Percentiles rank a stretch among this genome's conserved stretches.
phyloP scores from a whole-genome alignment of 2,797 vertebrate genomes.

The Nasua narica region DNA sequence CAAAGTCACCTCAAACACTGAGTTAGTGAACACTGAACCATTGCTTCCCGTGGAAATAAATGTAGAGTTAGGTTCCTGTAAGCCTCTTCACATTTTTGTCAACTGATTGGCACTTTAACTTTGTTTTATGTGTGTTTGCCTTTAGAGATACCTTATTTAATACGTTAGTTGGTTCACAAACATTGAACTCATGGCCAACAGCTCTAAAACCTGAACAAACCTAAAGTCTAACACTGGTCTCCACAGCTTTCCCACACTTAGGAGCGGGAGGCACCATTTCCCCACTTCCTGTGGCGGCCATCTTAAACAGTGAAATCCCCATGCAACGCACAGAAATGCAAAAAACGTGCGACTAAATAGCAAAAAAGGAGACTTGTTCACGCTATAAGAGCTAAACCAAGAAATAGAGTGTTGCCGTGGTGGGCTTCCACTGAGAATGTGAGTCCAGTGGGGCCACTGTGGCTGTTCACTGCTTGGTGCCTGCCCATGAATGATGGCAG shows the following conservation, averaged over 20 bases:
- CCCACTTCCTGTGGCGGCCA: too few species aligned
- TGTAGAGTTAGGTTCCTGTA: not conserved
- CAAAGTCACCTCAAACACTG: not conserved
- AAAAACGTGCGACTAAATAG: not conserved
- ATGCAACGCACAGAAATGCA: not conserved
- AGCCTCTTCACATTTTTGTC: not conserved
- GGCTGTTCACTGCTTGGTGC: not conserved
- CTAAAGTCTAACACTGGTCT: not conserved
- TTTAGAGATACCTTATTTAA: not conserved
- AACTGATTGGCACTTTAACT: not conserved
- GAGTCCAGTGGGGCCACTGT: accelerated
- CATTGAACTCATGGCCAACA: accelerated
- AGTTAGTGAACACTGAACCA: not conserved
- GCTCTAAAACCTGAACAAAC: not conserved
- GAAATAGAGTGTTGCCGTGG: accelerated
- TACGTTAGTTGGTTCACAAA: not conserved
- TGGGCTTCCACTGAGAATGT: accelerated
- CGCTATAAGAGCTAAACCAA: not conserved
- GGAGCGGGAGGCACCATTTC: not conserved
- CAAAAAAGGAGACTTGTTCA: not conserved
- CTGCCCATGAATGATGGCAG: accelerated
- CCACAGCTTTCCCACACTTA: not conserved
- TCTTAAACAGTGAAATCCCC: not conserved
- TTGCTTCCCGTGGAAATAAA: not conserved
- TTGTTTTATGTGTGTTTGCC: not conserved